Evolutionary conservation across 2,113 vertebrate genomes (phyloP).

Genomic region (Platichthys flesus): DNA sequence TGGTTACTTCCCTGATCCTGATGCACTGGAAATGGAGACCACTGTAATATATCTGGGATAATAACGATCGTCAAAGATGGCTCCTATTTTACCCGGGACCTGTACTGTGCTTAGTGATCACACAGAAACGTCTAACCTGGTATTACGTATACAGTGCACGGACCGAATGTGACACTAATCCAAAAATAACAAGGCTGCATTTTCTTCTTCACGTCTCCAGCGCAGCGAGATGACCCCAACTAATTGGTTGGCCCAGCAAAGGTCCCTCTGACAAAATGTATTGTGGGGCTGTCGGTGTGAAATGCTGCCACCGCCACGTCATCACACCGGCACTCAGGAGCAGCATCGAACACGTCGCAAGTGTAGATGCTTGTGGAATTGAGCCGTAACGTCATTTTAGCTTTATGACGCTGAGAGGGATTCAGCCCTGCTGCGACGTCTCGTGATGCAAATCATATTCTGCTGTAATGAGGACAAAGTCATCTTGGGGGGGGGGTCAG

Average conservation of each 20-base stretch:
- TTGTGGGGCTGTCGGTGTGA: conserved; percentile 19
- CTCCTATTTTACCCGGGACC: conserved; percentile 29
- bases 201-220: conserved; percentile 55
- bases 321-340: conserved; percentile 21
- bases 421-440: conserved; percentile 13
- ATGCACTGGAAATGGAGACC: conserved; percentile 72
- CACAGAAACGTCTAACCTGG: conserved; percentile 44
- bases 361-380: conserved; percentile 29
- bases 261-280: conserved; percentile 40
- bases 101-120: conserved; percentile 67
- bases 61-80: conserved; percentile 34
- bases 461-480: conserved; percentile 26
- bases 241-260: conserved; percentile 61
- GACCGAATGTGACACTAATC: conserved; percentile 76
- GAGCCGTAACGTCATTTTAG: conserved; percentile 31
- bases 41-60: conserved; percentile 10
- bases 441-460: conserved; percentile 35
- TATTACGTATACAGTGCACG: conserved; percentile 37
- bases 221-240: conserved; percentile 50
- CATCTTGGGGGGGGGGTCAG: conserved; percentile 13
- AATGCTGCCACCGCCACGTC: conserved; percentile 17
- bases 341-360: conserved; percentile 9
- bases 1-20: conserved; percentile 27
- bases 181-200: conserved; percentile 73
- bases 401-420: conserved; percentile 37